These are phyloP conservation scores for Sipha maydis DNA, from an alignment of 2,888 invertebrate genomes.

Conservation along the genomic window DNA sequence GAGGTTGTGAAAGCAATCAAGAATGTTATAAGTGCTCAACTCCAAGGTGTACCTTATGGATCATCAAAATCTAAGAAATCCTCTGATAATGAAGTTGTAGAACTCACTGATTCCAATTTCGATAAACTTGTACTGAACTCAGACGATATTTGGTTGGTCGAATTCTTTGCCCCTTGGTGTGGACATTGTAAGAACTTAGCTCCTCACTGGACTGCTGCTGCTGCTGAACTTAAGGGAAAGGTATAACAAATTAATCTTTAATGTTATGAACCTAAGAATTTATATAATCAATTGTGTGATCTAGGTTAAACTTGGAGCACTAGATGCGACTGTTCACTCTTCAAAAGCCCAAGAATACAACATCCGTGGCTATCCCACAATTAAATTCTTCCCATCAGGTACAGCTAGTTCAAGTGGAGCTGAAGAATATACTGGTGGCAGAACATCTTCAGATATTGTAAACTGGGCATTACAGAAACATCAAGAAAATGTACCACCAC, in stretches of 20 bases:
- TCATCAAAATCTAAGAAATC: constrained; percentile 62
- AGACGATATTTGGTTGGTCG: constrained; percentile 96
- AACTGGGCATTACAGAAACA: constrained; percentile 88
- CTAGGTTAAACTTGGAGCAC: constrained; percentile 87
- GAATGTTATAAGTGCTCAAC: constrained; percentile 46
- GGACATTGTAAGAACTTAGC: constrained; percentile 96
- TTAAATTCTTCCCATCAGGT: constrained; percentile 87
- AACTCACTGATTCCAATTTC: constrained; percentile 96
- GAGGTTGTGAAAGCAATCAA: constrained; percentile 72
- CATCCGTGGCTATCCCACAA: constrained; percentile 95
- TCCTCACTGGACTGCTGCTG: constrained; percentile 96
- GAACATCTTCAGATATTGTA: constrained; percentile 90
- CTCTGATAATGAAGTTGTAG: constrained; percentile 77
- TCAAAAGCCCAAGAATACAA: constrained; percentile 83
- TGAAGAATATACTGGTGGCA: constrained; percentile 91
- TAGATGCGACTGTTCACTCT: constrained; percentile 94
- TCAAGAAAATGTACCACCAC: constrained; percentile 87
- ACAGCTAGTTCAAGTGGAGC: constrained; percentile 75
- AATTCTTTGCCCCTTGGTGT: constrained; percentile 98
- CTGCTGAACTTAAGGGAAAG: constrained; percentile 93
- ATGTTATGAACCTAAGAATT: neutral
- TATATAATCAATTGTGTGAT: constrained; percentile 22
- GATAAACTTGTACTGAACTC: constrained; percentile 89
- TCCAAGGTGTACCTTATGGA: constrained; percentile 61
- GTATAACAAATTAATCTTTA: constrained; percentile 67